These are phyloP conservation scores for Euborellia annulipes DNA, from an alignment of 1,140 invertebrate species.

Conservation along the genomic window DNA sequence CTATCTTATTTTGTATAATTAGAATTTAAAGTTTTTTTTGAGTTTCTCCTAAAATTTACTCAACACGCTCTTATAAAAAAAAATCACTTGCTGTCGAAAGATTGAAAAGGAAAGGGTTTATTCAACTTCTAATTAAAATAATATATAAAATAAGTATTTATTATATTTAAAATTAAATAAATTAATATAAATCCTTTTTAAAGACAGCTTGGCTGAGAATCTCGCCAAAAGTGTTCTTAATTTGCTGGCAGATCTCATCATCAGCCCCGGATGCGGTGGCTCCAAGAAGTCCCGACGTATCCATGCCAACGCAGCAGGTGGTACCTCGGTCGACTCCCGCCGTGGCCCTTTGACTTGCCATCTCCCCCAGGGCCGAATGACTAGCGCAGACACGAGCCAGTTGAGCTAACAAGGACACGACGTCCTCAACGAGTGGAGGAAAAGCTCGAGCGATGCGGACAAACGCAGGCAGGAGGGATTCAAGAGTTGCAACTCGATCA, in stretches of 20 bases:
- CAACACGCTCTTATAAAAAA: no score
- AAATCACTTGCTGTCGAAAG: no score
- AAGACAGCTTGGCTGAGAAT: conserved; percentile 39
- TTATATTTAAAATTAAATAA: background rate
- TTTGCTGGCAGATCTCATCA: conserved; percentile 36
- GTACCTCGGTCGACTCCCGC: conserved; percentile 18
- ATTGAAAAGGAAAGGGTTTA: no score
- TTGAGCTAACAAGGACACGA: conserved; percentile 67
- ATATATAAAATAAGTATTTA: no score
- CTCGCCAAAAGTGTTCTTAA: conserved; percentile 42
- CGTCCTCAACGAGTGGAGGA: conserved; percentile 81
- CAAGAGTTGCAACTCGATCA: conserved; percentile 62
- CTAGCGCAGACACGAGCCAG: conserved; percentile 72
- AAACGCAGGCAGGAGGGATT: conserved; percentile 65
- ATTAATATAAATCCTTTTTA: conserved; percentile 37
- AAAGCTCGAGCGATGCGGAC: conserved; percentile 80
- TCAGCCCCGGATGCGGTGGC: conserved; percentile 6
- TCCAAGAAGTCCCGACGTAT: background rate
- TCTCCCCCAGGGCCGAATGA: conserved; percentile 55
- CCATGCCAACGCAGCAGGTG: background rate
- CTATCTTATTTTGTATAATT: no score
- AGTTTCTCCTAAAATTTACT: no score
- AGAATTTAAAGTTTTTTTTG: no score
- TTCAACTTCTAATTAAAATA: no score
- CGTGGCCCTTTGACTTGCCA: conserved; percentile 38